These are phyloP conservation scores for Tympanuchus pallidicinctus DNA, from an alignment of 2,113 vertebrate species.

Conservation along the genomic window DNA sequence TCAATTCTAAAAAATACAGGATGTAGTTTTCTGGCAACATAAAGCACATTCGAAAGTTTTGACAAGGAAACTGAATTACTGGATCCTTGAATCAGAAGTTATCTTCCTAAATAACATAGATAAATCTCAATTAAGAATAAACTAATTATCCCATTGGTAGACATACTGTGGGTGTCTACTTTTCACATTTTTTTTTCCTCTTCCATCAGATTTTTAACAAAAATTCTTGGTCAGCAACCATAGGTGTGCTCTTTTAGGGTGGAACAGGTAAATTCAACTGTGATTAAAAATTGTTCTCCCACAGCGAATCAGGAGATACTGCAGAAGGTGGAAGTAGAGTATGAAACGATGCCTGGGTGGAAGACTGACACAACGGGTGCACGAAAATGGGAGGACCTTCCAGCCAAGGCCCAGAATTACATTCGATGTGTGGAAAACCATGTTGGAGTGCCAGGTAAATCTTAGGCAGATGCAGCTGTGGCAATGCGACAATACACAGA, in stretches of 20 bases:
- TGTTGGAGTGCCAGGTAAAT: slow-evolving; percentile 90
- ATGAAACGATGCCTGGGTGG: slow-evolving; percentile 97
- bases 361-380: slow-evolving; percentile 91
- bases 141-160: not conserved
- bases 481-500: not conserved
- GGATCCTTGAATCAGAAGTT: not conserved
- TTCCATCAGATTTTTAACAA: not conserved
- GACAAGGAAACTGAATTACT: not conserved
- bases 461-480: not conserved
- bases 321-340: slow-evolving; percentile 96
- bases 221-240: not conserved
- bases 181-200: not conserved
- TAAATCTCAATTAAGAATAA: not conserved
- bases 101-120: not conserved
- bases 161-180: not conserved
- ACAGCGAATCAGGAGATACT: slow-evolving; percentile 95
- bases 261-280: not conserved
- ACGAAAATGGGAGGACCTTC: slow-evolving; percentile 95
- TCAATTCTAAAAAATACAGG: not conserved
- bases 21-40: not conserved
- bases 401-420: slow-evolving; percentile 94
- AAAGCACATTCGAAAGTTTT: not conserved
- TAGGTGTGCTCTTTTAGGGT: not conserved
- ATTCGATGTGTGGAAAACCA: slow-evolving; percentile 97
- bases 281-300: not conserved